Base-by-base conservation (phyloP, 2,797 vertebrate species). In the Gymnodraco acuticeps region DNA sequence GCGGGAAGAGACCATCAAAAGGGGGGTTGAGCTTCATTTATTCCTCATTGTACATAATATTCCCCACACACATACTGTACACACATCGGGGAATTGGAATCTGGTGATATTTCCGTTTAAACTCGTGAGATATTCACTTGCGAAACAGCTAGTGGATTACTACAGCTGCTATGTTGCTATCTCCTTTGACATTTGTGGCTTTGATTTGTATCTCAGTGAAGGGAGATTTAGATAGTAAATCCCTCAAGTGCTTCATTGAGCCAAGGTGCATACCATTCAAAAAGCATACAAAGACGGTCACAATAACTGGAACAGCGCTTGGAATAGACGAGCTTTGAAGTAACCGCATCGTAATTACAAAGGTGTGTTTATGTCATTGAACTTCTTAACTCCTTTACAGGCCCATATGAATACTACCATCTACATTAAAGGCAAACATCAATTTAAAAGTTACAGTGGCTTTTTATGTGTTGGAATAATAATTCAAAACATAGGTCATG, bases 211-310 rank as follows among this genome's bases (percentile, higher is more conserved):
- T 92, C 91, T 86, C 72, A 27, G 79, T 31, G 70, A 82, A 68
- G 73, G 80, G 55, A 92, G 90, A 90, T 91, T 91, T 90, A 90
- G 87, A 87, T 82, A 81, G 78, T 83, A 89, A 92, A 89, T 89
- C 86, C 86, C 81, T 79, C 81, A 75, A 86, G 82, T 75, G 81
- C 80, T 48, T 75, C 77, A 60, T 73, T 64, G 85, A 82, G 82
- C 53, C 50, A 8, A 69, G 81, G 66, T 73, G 80, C 70, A 60
- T 53, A 20, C 61, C 14, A 43, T 69, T 80, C 48, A 64, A 65
- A 74, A 67, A 64, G 62, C 74, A 64, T 8, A 42, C 27, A 4
- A 71, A 71, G 43, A 41, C 9, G 17, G 61, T 55, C 63, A 47
- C 66, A 82, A 83, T 74, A 72, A 27, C 55, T 16, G 23, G 13